Evolutionary conservation across 2,888 invertebrate species (phyloP), one percentile per base, ranked within the genome.

Genomic region (Drosophila ezoana): DNA sequence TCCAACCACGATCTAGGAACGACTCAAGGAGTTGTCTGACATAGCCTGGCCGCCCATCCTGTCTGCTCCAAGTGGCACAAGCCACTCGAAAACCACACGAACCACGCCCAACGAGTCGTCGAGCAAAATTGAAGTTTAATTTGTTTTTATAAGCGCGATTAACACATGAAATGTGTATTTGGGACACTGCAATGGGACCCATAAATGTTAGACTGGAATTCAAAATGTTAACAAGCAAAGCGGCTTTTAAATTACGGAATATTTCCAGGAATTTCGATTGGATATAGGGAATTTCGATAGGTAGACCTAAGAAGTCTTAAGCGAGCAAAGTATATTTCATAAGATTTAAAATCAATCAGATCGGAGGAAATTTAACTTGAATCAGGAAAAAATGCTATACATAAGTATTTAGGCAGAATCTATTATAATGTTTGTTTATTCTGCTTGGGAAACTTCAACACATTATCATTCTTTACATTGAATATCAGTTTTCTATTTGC

Each of bases 81-180:
- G 58, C 73, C 68, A 37, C 70, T 35, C 66, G 76, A 66, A 62
- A 75, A 51, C 65, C 71, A 44, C 71, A 69, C 37, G 56, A 56
- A 45, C 52, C n/a, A 41, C 72, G 38, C 45, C 18, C 18, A 43
- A 48, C 44, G 54, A 67, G 65, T 49, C 45, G 79, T 45, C 47
- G 16, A 58, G 57, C 16, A 48, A 83, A 90, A 90, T 90, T 83
- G 83, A 81, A 91, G 89, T 91, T 90, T 90, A 90, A 91, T 90
- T 90, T 90, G 86, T 90, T 91, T 91, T 91, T 86, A 90, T 91
- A 80, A 57, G 81, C 67, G 52, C 67, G 72, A 82, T 82, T 82
- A 88, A 74, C 65, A 62, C 53, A 32, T 58, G 53, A 66, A 69
- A 61, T 65, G 66, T 49, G 49, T 38, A 49, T 60, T 60, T 57